Percentiles rank a stretch among this genome's conserved stretches.
Conservation (phyloP, 2,797 vertebrate species). For the Otus scops region DNA sequence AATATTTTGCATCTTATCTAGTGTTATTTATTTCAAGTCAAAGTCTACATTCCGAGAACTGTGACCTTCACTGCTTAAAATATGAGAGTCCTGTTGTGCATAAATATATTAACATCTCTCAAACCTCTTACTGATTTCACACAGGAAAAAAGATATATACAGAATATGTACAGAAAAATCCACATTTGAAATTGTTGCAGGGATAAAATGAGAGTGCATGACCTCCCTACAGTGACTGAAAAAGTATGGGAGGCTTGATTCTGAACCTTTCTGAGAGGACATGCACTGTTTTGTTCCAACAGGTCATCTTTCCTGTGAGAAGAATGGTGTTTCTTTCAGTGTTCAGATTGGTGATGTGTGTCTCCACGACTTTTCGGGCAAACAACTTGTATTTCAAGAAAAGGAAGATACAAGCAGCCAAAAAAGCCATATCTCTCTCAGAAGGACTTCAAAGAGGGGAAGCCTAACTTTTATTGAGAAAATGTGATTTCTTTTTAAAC, state of each 20-base stretch:
- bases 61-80: neutral
- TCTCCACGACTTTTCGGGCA: conserved; percentile 75
- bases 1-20: neutral
- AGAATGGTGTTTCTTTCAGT: conserved; percentile 76
- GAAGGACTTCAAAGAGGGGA: conserved; percentile 79
- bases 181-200: neutral
- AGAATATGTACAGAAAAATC: neutral
- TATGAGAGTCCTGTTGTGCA: neutral
- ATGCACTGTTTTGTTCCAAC: conserved; percentile 34
- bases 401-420: conserved; percentile 71
- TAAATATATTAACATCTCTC: neutral
- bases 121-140: neutral
- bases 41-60: neutral
- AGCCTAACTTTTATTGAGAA: conserved; percentile 77
- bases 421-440: conserved; percentile 64
- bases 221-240: neutral
- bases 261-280: neutral
- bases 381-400: conserved; percentile 65
- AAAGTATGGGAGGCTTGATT: neutral
- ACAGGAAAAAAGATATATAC: neutral
- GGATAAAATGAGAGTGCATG: neutral
- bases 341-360: conserved; percentile 76
- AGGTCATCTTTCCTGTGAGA: conserved; percentile 75
- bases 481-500: conserved; percentile 70
- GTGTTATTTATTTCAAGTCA: neutral